phyloP scores from a whole-genome alignment of 2,888 invertebrate species.

The Leuctra nigra region DNA sequence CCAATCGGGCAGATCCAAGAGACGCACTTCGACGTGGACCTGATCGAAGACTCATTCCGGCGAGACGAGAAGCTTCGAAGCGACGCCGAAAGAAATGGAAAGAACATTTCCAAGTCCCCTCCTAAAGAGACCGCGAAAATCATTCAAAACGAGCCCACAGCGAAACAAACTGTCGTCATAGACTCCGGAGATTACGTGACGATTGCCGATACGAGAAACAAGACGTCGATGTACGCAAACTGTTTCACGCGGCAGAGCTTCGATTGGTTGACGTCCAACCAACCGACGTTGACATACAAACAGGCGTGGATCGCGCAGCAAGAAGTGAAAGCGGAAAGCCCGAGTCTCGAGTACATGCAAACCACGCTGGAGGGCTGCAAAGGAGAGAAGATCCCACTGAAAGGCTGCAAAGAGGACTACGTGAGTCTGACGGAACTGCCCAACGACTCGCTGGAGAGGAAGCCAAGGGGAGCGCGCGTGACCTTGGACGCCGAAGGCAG shows the following conservation, averaged over 20 bases:
- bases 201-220: conserved; percentile 74
- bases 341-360: too few relatives aligned
- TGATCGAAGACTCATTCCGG: background rate
- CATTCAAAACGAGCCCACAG: too few relatives aligned
- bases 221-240: conserved; percentile 39
- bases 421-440: conserved; percentile 65
- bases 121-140: background rate
- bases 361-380: background rate
- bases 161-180: too few relatives aligned
- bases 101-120: background rate
- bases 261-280: too few relatives aligned
- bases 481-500: conserved; percentile 80
- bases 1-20: background rate
- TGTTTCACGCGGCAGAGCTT: too few relatives aligned
- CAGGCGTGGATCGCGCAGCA: too few relatives aligned
- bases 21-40: background rate
- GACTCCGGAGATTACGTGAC: conserved; percentile 80
- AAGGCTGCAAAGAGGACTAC: conserved; percentile 52
- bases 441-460: conserved; percentile 47
- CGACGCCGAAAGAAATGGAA: background rate
- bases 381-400: background rate
- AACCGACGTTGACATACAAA: too few relatives aligned
- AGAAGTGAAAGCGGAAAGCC: too few relatives aligned
- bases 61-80: background rate
- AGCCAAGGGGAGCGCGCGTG: conserved; percentile 66